Evolutionary conservation across 1,140 invertebrate genomes (phyloP).

Genomic region (Palaemon carinicauda): DNA sequence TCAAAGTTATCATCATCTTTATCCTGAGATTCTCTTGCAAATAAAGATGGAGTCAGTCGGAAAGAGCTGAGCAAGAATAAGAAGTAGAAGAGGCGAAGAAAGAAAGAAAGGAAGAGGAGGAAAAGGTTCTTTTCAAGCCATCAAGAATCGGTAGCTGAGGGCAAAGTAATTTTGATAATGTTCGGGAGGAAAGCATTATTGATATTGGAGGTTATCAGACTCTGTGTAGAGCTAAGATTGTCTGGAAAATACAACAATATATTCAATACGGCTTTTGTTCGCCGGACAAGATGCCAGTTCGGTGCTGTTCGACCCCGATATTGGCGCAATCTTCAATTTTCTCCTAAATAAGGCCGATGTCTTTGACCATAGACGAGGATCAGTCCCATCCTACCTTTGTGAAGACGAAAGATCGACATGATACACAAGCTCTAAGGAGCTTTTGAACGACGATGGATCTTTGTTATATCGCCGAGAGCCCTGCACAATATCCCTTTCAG

Average conservation of each 20-base stretch:
- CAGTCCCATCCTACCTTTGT: not conserved
- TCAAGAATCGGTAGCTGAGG: slow-evolving; percentile 36
- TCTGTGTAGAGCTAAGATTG: slow-evolving; percentile 44
- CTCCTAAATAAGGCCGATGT: not conserved
- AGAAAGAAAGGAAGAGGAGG: not conserved
- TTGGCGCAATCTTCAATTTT: not conserved
- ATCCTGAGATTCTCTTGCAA: too few relatives aligned
- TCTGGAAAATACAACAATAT: slow-evolving; percentile 56
- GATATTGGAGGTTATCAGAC: slow-evolving; percentile 53
- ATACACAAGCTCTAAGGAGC: too few relatives aligned
- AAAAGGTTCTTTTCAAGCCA: not conserved
- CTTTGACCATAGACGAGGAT: not conserved
- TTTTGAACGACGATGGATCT: not conserved
- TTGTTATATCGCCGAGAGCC: not conserved
- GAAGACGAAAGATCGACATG: too few relatives aligned
- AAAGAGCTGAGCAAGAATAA: too few relatives aligned
- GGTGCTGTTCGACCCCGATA: slow-evolving; percentile 33
- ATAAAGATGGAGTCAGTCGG: too few relatives aligned
- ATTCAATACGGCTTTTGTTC: slow-evolving; percentile 51
- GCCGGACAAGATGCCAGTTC: slow-evolving; percentile 49
- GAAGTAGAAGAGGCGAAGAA: not conserved
- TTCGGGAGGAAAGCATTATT: slow-evolving; percentile 49
- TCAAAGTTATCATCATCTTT: too few relatives aligned
- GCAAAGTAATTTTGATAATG: slow-evolving; percentile 56
- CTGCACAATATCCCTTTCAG: slow-evolving; percentile 38